Percentiles rank a stretch among this genome's conserved stretches.
phyloP scores from a whole-genome alignment of 2,888 invertebrate genomes.

The Ormyrus labotus region DNA sequence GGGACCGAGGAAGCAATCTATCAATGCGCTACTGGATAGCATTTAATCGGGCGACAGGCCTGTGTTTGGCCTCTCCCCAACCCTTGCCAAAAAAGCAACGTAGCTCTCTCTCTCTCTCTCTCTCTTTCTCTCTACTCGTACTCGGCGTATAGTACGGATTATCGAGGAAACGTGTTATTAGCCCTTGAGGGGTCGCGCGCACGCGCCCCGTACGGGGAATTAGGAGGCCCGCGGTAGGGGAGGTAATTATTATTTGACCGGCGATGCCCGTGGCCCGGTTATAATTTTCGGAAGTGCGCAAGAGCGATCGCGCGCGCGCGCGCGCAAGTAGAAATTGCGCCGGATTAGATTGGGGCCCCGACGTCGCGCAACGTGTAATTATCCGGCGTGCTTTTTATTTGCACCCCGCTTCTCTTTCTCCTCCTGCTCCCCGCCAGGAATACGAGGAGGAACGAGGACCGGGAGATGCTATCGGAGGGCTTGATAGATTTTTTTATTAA shows the following conservation, averaged over 20 bases:
- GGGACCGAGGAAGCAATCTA: constrained; percentile 37
- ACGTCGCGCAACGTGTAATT: constrained; percentile 45
- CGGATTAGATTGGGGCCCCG: constrained; percentile 48
- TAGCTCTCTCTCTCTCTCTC: not conserved
- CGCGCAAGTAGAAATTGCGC: constrained; percentile 5
- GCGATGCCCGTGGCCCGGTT: constrained; percentile 4
- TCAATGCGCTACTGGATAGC: constrained; percentile 42
- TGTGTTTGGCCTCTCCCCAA: not conserved
- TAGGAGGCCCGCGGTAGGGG: constrained; percentile 1
- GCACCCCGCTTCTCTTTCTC: not conserved
- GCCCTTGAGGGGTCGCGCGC: constrained; percentile 38
- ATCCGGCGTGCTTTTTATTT: not conserved
- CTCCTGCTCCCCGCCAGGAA: not conserved
- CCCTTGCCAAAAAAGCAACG: no score
- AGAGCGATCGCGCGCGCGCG: not conserved
- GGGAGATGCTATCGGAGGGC: constrained; percentile 31
- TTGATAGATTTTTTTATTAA: constrained; percentile 35
- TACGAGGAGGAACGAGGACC: not conserved
- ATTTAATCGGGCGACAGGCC: constrained; percentile 13
- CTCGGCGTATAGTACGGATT: not conserved
- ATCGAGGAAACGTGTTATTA: constrained; percentile 37
- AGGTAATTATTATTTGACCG: constrained; percentile 29
- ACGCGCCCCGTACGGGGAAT: constrained; percentile 14
- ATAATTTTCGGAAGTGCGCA: constrained; percentile 51
- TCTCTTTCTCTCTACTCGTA: not conserved